A percentile compares a stretch with the other conserved stretches of the same genome.
Evolutionary conservation across 2,888 invertebrate genomes (phyloP).

Genomic region (Agriotes lineatus): DNA sequence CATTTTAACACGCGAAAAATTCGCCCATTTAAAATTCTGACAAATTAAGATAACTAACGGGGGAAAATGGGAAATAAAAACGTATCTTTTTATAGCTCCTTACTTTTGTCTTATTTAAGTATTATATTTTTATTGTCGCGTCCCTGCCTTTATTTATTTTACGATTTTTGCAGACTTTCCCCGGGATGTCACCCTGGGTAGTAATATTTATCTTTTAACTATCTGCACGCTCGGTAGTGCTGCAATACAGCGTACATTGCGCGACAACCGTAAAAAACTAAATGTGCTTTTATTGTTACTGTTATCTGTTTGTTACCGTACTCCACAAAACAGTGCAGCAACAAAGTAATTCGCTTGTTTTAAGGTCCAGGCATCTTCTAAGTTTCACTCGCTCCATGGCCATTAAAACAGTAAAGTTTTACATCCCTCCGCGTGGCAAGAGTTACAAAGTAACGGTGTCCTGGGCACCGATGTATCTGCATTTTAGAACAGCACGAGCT

Average conservation of each 20-base stretch:
- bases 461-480: too few relatives aligned
- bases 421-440: too few relatives aligned
- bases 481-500: too few relatives aligned
- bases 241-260: conserved; percentile 13
- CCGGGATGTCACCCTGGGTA: conserved; percentile 31
- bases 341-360: background rate
- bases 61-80: conserved; percentile 33
- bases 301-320: conserved; percentile 22
- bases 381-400: background rate
- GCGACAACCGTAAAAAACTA: conserved; percentile 17
- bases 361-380: background rate
- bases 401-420: too few relatives aligned
- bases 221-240: conserved; percentile 22
- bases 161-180: conserved; percentile 31
- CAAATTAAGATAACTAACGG: conserved; percentile 47
- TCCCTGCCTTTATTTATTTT: conserved; percentile 25
- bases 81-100: conserved; percentile 32
- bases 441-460: too few relatives aligned
- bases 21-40: conserved; percentile 50
- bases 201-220: conserved; percentile 34
- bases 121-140: conserved; percentile 25
- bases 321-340: conserved; percentile 1
- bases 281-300: conserved; percentile 25
- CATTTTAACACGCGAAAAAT: conserved; percentile 41
- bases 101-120: conserved; percentile 24